Evolutionary conservation across 2,888 invertebrate genomes (phyloP).

Genomic region (Nemoura dubitans): DNA sequence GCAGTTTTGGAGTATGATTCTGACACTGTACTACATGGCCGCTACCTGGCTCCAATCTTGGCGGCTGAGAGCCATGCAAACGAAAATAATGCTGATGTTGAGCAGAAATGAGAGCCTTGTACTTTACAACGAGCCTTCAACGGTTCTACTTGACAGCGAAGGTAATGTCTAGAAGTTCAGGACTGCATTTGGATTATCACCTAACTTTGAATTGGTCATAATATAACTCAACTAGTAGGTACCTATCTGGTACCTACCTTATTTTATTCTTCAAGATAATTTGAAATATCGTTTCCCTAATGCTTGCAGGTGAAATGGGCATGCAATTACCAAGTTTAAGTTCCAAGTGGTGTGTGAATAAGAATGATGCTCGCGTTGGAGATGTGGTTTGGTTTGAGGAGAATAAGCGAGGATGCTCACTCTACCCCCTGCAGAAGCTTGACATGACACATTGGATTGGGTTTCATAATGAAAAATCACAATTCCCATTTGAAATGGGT

Average conservation of each 20-base stretch:
- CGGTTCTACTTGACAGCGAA: constrained; percentile 52
- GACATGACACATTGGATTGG: constrained; percentile 61
- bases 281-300: background rate
- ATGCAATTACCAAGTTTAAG: constrained; percentile 50
- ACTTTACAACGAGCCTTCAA: constrained; percentile 56
- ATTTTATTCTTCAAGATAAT: background rate
- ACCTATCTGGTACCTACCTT: no score
- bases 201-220: background rate
- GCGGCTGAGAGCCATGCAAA: constrained; percentile 75
- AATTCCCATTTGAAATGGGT: constrained; percentile 59
- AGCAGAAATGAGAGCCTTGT: constrained; percentile 55
- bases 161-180: constrained; percentile 53
- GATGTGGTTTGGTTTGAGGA: constrained; percentile 69
- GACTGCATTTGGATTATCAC: background rate
- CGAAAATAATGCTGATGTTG: constrained; percentile 66
- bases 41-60: constrained; percentile 85
- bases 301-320: constrained; percentile 45
- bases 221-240: no score
- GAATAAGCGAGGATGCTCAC: constrained; percentile 64
- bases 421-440: constrained; percentile 66
- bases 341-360: constrained; percentile 56
- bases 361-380: constrained; percentile 62
- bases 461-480: constrained; percentile 58
- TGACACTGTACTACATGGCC: constrained; percentile 84
- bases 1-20: constrained; percentile 65